Base-by-base conservation (phyloP, 1,140 invertebrate species). In the Venturia canescens region DNA sequence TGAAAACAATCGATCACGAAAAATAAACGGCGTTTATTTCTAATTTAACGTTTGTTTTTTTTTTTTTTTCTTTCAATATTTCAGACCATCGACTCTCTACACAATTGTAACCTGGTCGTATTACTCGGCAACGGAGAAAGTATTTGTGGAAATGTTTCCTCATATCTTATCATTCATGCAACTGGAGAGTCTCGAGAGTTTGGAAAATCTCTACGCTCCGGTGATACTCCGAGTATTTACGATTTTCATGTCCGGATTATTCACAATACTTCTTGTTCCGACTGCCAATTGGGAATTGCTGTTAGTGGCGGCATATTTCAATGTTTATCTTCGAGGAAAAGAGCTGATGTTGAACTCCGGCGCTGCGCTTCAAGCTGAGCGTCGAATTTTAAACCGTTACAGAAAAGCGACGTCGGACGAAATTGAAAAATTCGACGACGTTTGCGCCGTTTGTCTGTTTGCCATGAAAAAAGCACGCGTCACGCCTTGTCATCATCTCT, bases 401-500 rank as follows among this genome's bases (percentile, higher is more conserved):
- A 89, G 95, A 53, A 91, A 93, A 44, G 96, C 95, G 1, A 95
- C 94, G 0, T 48, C 83, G 1, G 93, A 94, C 15, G 96, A 96
- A 85, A 92, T 96, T 21, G 90, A 92, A 5, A 93, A 93, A 48
- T 93, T 95, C 75, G 95, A 96, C 82, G 96, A 96, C 85, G 94
- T 96, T 3, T 96, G 96, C 88, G 94, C 95, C 1, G 95, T 96
- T 18, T 96, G 96, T 85, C 90, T 96, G 13, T 94, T 93, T 80
- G 85, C 89, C 1, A 96, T 96, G 95, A 92, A 90, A 67, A 93
- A 92, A 18, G 95, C 95, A 0, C 91, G 95, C 18, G 93, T 96
- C 0, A 96, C 96, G 1, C 95, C 95, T 0, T 96, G 96, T 86
- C 94, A 95, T 66, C 96, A 96, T 86, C 93, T 95, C 84, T 96